Evolutionary conservation across 2,113 vertebrate species (phyloP).

Genomic region (Bubo bubo): DNA sequence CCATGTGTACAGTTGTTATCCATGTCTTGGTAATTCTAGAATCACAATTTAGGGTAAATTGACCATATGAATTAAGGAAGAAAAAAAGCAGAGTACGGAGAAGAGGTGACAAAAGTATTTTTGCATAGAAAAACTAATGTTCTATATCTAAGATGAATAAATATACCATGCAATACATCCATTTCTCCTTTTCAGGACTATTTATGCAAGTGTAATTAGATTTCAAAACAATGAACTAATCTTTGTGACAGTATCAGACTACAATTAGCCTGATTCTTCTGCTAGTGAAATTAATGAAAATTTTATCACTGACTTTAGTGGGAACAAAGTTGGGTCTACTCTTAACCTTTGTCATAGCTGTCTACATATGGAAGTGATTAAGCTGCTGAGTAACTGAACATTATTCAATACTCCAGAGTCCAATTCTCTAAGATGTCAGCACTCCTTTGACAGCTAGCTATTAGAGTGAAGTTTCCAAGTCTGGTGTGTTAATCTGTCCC

Average conservation of each 20-base stretch:
- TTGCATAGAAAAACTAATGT: not conserved
- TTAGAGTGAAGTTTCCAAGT: conserved; percentile 36
- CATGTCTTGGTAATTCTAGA: not conserved
- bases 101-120: not conserved
- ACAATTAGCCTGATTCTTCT: not conserved
- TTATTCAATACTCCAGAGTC: not conserved
- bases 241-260: not conserved
- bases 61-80: not conserved
- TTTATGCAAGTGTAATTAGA: not conserved
- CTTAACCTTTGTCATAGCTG: not conserved
- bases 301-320: not conserved
- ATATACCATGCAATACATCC: not conserved
- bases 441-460: conserved; percentile 35
- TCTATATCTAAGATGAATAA: not conserved
- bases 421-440: conserved; percentile 26
- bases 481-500: conserved; percentile 55
- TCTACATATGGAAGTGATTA: not conserved
- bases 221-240: not conserved
- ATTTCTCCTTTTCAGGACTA: not conserved
- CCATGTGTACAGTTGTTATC: not conserved
- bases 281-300: not conserved
- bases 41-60: not conserved
- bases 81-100: not conserved
- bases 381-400: not conserved
- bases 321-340: not conserved